phyloP scores from a whole-genome alignment of 2,113 vertebrate genomes.

The Gasterosteus nipponicus region DNA sequence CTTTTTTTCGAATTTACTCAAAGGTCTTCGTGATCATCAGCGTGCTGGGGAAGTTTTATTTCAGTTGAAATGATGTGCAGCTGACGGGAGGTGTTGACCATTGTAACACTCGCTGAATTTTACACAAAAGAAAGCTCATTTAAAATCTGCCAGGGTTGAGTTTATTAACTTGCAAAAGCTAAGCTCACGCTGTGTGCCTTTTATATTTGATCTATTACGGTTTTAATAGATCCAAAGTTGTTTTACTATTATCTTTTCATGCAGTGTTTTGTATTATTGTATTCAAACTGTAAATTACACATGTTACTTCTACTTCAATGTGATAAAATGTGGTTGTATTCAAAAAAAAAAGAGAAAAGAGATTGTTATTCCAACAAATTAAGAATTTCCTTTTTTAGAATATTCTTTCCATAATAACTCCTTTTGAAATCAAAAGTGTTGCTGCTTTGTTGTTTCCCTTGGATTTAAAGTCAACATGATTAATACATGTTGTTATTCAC shows the following conservation, averaged over 20 bases:
- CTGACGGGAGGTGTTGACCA: conserved; percentile 15
- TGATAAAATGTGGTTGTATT: neutral
- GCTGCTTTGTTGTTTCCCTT: neutral
- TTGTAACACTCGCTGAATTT: conserved; percentile 21
- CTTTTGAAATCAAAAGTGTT: neutral
- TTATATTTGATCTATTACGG: conserved; percentile 15
- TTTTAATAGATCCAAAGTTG: neutral
- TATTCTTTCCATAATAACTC: neutral
- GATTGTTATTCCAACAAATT: too few species aligned
- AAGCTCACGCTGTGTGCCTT: conserved; percentile 31
- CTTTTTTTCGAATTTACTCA: conserved; percentile 1
- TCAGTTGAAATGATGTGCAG: conserved; percentile 7
- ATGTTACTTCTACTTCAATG: neutral
- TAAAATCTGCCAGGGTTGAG: conserved; percentile 6
- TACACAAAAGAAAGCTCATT: neutral
- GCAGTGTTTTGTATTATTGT: neutral
- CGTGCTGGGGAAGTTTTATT: conserved; percentile 31
- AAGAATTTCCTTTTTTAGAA: neutral
- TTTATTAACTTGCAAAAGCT: conserved; percentile 27
- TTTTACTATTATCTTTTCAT: neutral
- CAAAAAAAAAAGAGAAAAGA: neutral
- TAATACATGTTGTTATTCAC: neutral
- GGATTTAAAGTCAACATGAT: neutral
- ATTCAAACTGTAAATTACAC: neutral
- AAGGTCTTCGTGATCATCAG: conserved; percentile 7